A percentile compares a stretch with the other conserved stretches of the same genome.
Evolutionary conservation across 2,113 vertebrate genomes (phyloP).

Genomic region (Fukomys damarensis): DNA sequence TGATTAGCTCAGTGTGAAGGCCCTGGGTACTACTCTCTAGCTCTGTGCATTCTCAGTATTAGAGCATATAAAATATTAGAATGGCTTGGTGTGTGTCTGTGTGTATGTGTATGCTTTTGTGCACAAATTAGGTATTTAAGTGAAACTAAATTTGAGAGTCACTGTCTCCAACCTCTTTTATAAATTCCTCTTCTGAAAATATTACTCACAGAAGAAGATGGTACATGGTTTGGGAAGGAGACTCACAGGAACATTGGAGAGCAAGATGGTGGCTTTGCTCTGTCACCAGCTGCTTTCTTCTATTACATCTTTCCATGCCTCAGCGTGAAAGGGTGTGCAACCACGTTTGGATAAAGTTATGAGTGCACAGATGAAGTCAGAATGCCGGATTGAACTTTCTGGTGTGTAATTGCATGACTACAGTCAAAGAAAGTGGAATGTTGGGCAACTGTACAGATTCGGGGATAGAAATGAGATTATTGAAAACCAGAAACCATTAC

Average conservation of each 20-base stretch:
- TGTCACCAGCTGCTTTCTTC: neutral
- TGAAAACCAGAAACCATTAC: too few species aligned
- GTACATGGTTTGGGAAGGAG: neutral
- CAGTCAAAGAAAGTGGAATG: neutral
- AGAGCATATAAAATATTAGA: neutral
- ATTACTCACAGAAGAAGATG: neutral
- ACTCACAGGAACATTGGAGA: neutral
- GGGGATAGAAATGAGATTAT: neutral
- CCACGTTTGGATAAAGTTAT: neutral
- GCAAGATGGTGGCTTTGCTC: accelerated
- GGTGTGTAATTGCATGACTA: neutral
- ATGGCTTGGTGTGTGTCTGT: neutral
- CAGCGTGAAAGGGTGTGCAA: neutral
- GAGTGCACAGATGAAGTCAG: neutral
- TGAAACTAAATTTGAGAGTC: neutral
- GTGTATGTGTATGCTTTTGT: neutral
- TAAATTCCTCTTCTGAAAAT: neutral
- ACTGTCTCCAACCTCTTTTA: neutral
- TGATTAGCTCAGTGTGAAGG: neutral
- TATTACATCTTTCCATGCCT: neutral
- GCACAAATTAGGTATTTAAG: neutral
- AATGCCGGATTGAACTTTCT: neutral
- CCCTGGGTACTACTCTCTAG: neutral
- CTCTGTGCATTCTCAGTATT: neutral
- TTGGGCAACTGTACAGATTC: neutral